phyloP scores from a whole-genome alignment of 2,888 invertebrate genomes.

The Penaeus monodon region DNA sequence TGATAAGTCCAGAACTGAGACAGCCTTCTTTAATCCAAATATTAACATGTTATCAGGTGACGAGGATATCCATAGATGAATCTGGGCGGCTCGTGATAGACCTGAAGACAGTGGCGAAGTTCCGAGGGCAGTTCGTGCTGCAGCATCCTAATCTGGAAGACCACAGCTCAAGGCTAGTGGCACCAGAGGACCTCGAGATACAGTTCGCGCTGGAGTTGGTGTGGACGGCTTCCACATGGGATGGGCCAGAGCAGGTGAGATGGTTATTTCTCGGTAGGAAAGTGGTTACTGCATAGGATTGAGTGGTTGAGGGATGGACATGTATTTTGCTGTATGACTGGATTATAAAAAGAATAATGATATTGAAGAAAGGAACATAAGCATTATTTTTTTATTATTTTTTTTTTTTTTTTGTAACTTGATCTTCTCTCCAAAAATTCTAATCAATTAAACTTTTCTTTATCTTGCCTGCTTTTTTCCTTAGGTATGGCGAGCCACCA shows the following conservation, averaged over 20 bases:
- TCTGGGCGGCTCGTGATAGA: constrained; percentile 70
- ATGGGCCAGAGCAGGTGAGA: constrained; percentile 69
- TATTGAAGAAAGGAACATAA: too few species aligned
- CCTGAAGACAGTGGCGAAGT: constrained; percentile 70
- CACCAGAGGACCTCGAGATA: constrained; percentile 68
- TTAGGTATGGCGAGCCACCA: constrained; percentile 70
- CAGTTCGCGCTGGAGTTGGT: constrained; percentile 69
- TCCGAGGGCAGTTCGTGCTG: constrained; percentile 70
- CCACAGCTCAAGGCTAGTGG: constrained; percentile 67
- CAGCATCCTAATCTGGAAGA: constrained; percentile 68
- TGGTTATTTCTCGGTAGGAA: not conserved
- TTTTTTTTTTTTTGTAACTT: too few species aligned
- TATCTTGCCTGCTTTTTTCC: not conserved
- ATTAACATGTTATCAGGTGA: constrained; percentile 58
- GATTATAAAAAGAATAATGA: too few species aligned
- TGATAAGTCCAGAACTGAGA: too few species aligned
- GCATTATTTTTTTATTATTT: too few species aligned
- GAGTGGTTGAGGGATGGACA: not conserved
- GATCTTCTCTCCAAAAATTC: not conserved
- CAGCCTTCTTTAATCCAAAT: too few species aligned
- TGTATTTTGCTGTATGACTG: not conserved
- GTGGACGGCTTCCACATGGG: constrained; percentile 70
- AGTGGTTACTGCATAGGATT: not conserved
- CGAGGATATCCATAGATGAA: constrained; percentile 68
- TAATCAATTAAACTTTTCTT: not conserved